Percentiles rank a stretch among this genome's conserved stretches.
These are phyloP conservation scores for Pterocles burchelli DNA, from an alignment of 2,113 vertebrate species.

Conservation along the genomic window DNA sequence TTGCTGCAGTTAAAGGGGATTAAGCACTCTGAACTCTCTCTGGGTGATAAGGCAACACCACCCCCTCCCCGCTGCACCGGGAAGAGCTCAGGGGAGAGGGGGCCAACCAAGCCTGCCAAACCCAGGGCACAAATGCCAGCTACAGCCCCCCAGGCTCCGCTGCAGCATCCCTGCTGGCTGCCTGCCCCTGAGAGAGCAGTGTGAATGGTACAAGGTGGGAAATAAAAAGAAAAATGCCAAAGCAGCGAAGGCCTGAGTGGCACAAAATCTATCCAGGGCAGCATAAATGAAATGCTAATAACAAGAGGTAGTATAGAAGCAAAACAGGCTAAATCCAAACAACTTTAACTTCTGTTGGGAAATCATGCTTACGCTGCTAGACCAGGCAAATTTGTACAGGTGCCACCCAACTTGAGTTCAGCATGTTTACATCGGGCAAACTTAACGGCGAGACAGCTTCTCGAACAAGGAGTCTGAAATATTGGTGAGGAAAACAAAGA, in stretches of 20 bases:
- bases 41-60: neutral
- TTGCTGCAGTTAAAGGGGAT: slow-evolving; percentile 17
- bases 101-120: too few species aligned
- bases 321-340: neutral
- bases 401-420: too few species aligned
- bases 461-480: neutral
- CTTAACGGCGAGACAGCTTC: neutral
- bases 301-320: neutral
- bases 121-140: rapidly evolving
- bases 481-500: neutral
- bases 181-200: neutral
- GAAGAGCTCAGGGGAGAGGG: rapidly evolving
- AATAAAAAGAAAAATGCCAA: neutral
- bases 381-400: neutral
- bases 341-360: neutral
- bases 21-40: neutral
- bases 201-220: rapidly evolving
- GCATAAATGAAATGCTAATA: neutral
- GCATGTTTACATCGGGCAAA: neutral
- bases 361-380: neutral
- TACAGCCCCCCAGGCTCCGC: rapidly evolving
- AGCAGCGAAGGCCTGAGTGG: neutral
- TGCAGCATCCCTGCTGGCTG: neutral
- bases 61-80: neutral
- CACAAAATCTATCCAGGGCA: neutral